A percentile compares a stretch with the other conserved stretches of the same genome.
Conservation (phyloP, 2,888 invertebrate genomes). For the Pammene aurita region DNA sequence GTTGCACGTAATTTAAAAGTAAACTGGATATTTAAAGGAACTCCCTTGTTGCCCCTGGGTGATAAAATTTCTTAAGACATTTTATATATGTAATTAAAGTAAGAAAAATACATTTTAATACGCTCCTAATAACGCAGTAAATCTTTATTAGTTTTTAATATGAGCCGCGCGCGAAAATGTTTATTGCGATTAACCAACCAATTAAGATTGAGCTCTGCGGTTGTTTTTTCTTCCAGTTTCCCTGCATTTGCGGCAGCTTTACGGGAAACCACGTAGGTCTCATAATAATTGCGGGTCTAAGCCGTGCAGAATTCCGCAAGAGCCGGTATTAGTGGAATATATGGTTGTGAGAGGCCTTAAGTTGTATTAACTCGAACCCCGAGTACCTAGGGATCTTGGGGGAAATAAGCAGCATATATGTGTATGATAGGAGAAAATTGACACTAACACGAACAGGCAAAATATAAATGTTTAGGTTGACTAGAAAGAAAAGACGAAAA, state of each 20-base stretch:
- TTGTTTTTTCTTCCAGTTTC: slow-evolving; percentile 31
- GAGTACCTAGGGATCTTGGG: slow-evolving; percentile 31
- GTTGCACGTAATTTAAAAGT: too few relatives aligned
- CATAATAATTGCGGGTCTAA: slow-evolving; percentile 41
- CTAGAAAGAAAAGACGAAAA: too few relatives aligned
- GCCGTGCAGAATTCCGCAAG: slow-evolving; percentile 40
- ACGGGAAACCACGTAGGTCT: slow-evolving; percentile 37
- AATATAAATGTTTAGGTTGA: neutral
- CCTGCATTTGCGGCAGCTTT: slow-evolving; percentile 23
- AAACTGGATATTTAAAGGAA: too few relatives aligned
- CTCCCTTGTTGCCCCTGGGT: neutral
- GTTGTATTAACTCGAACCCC: slow-evolving; percentile 44
- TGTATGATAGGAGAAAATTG: neutral
- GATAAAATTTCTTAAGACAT: slow-evolving; percentile 18
- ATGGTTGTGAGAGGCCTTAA: slow-evolving; percentile 45
- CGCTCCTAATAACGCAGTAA: slow-evolving; percentile 47
- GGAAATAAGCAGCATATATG: neutral
- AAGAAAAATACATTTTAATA: slow-evolving; percentile 48
- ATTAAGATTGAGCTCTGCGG: slow-evolving; percentile 30
- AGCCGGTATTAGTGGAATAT: slow-evolving; percentile 46
- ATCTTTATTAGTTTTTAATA: slow-evolving; percentile 52
- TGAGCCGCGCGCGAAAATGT: slow-evolving; percentile 43
- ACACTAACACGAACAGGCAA: neutral
- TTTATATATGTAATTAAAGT: slow-evolving; percentile 41
- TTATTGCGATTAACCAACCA: slow-evolving; percentile 25